Conservation (phyloP, 2,888 invertebrate genomes). For the Oligia fasciuncula region DNA sequence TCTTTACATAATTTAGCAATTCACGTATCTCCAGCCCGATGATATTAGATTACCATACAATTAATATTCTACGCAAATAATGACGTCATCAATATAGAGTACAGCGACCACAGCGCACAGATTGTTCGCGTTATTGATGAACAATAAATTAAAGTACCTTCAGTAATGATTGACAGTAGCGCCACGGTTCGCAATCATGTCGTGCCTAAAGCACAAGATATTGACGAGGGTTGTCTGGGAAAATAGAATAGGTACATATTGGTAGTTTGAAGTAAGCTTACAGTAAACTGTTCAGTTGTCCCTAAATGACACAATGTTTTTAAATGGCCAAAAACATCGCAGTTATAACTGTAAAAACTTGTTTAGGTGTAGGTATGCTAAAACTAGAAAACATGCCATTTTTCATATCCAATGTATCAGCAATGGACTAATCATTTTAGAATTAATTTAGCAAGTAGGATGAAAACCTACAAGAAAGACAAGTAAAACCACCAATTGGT, state of each 20-base stretch:
- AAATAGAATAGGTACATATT: background rate
- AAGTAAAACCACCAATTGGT: background rate
- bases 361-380: background rate
- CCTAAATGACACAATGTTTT: background rate
- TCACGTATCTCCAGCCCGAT: background rate
- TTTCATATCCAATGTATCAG: background rate
- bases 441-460: background rate
- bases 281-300: background rate
- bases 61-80: slow-evolving; percentile 45
- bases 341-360: background rate
- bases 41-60: background rate
- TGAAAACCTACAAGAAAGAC: background rate
- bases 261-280: background rate
- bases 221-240: background rate
- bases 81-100: slow-evolving; percentile 47
- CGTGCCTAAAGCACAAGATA: slow-evolving; percentile 28
- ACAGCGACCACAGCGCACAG: slow-evolving; percentile 21
- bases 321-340: background rate
- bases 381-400: background rate
- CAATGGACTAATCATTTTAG: background rate
- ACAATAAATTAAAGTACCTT: slow-evolving; percentile 69
- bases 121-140: slow-evolving; percentile 63
- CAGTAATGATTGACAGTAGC: slow-evolving; percentile 71
- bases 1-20: background rate
- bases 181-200: slow-evolving; percentile 48